Percentiles rank a stretch among this genome's conserved stretches.
Evolutionary conservation across 2,113 vertebrate species (phyloP).

Genomic region (Sceloporus undulatus): DNA sequence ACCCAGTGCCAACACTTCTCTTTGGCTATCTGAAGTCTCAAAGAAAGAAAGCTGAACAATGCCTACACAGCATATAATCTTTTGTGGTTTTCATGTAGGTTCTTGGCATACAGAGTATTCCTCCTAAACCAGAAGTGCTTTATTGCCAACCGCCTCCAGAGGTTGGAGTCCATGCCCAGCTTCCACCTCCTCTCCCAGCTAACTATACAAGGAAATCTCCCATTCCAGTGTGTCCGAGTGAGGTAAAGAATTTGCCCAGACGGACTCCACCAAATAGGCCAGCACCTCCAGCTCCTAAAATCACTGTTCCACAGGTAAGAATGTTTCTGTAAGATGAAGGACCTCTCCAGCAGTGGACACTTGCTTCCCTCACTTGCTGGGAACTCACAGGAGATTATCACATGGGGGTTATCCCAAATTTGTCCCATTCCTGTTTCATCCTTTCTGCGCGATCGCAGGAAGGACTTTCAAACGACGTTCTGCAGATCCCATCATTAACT

Average conservation of each 20-base stretch:
- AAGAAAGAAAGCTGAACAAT: neutral
- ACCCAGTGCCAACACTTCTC: neutral
- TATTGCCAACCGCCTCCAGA: conserved; percentile 66
- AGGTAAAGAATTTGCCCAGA: conserved; percentile 45
- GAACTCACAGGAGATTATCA: neutral
- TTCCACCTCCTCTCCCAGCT: neutral
- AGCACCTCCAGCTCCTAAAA: conserved; percentile 77
- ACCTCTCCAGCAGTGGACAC: neutral
- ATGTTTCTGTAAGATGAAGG: neutral
- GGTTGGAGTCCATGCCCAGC: conserved; percentile 10
- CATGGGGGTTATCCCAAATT: no score
- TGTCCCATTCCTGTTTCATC: no score
- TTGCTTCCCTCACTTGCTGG: neutral
- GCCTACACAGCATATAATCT: neutral
- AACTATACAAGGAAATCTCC: neutral
- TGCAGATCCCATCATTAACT: no score
- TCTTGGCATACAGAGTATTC: conserved; percentile 64
- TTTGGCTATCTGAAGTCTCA: no score
- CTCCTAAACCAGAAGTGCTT: conserved; percentile 64
- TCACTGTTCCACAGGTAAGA: conserved; percentile 69
- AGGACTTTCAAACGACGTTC: no score
- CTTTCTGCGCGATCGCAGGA: no score
- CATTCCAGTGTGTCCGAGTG: accelerated
- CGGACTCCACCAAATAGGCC: conserved; percentile 79
- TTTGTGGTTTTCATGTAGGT: conserved; percentile 64